Base-by-base conservation (phyloP, 2,888 invertebrate genomes). In the Coelogynopora nodosa region DNA sequence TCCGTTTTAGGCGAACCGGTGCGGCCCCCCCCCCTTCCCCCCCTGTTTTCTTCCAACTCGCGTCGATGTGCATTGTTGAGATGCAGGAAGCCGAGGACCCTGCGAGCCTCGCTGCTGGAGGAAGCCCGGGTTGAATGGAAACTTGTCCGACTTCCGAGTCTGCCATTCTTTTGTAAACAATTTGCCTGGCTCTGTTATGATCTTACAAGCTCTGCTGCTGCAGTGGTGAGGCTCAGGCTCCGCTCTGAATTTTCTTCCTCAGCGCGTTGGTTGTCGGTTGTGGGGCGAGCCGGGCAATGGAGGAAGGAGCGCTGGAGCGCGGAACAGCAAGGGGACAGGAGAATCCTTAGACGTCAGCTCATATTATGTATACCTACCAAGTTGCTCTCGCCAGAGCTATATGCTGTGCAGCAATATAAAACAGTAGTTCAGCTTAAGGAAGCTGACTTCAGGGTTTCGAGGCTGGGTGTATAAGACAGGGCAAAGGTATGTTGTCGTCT, bases 61-160 rank as follows among this genome's bases (percentile, higher is more conserved):
- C n/a, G n/a, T n/a, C n/a, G n/a, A n/a, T n/a, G n/a, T n/a, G n/a
- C n/a, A n/a, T n/a, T n/a, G n/a, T n/a, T n/a, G n/a, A n/a, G n/a
- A n/a, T n/a, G n/a, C n/a, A n/a, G n/a, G n/a, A 49, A 13, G 49
- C 49, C 49, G 49, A 49, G 49, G 18, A 49, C 5, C 5, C 5
- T 13, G 49, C 49, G 49, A 5, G 49, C 49, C 5, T 49, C 10
- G 49, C 10, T 18, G 18, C 49, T 49, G 49, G 5, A 5, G 74
- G 74, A 74, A 13, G 74, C 23, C 23, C 74, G 5, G 27, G 23
- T 26, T 74, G 10, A 74, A 74, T 74, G 23, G 74, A 74, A 74
- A 74, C 74, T 74, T 74, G 74, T 74, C 74, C 27, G 2, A 74
- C 74, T 74, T 74, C 74, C 74, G 74, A 74, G 74, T 74, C 74